A percentile compares a stretch with the other conserved stretches of the same genome.
phyloP scores from a whole-genome alignment of 2,797 vertebrate species.

The Triplophysa bombifrons region DNA sequence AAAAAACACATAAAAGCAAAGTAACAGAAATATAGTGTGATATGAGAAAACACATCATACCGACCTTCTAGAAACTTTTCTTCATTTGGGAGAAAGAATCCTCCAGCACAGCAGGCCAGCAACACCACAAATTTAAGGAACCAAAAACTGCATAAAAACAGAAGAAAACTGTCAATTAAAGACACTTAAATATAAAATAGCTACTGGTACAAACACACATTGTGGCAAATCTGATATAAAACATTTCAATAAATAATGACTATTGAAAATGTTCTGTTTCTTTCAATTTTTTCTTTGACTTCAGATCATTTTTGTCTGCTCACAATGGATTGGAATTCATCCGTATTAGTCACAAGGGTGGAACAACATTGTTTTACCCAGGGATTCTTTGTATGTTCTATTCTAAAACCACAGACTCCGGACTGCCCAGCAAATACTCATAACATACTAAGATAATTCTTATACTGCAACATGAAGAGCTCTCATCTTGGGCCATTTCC shows the following conservation, averaged over 20 bases:
- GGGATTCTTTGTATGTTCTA: not conserved
- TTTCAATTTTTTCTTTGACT: not conserved
- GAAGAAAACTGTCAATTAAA: not conserved
- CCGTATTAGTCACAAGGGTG: not conserved
- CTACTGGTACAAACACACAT: not conserved
- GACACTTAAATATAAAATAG: not conserved
- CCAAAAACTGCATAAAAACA: slow-evolving; percentile 86
- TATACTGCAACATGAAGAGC: slow-evolving; percentile 41
- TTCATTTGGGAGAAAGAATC: slow-evolving; percentile 92
- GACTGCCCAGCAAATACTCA: not conserved
- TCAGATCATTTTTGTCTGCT: not conserved
- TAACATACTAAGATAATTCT: not conserved
- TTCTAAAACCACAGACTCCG: not conserved
- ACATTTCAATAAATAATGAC: not conserved
- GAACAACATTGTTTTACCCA: not conserved
- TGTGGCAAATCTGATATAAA: not conserved
- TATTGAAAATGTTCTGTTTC: not conserved
- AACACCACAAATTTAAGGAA: slow-evolving; percentile 89
- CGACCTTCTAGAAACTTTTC: slow-evolving; percentile 91
- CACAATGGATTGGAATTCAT: slow-evolving; percentile 13
- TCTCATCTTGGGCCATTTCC: slow-evolving; percentile 40
- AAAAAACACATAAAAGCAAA: not conserved
- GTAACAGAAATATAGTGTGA: not conserved
- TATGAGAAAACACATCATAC: slow-evolving; percentile 3
- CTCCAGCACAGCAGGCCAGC: slow-evolving; percentile 88